Evolutionary conservation across 1,140 invertebrate genomes (phyloP), one percentile per base, ranked within the genome.

Genomic region (Lordiphosa collinella): DNA sequence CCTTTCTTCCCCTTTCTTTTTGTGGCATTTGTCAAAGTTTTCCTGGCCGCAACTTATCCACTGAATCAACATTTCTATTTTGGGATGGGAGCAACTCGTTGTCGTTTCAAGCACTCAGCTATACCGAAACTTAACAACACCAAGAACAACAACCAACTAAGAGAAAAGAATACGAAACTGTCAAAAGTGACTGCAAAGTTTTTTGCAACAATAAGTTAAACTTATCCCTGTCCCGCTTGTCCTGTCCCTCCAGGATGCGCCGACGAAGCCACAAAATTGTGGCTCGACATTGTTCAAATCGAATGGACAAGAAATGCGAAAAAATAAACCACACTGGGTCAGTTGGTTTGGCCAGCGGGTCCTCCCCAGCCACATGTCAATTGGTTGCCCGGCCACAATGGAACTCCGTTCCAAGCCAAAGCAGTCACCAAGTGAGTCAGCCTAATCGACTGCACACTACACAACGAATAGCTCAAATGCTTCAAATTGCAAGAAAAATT

Each of bases 1-100:
- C 34, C 31, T 40, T 48, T 66, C 25, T 18, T 18, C 18, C 4
- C 18, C 18, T 29, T 25, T 13, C 13, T n/a, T 56, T 48, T 34
- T 66, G 61, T 48, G 50, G 49, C 56, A 50, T 69, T 36, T 40
- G 59, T 59, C 48, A 60, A 69, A 69, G 66, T 72, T 72, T 60
- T 61, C 13, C 11, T 49, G 34, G 18, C 31, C 36, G 12, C 49
- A 76, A 79, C 49, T 62, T 75, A 68, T 76, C 55, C 71, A 60
- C 50, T 67, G 67, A 76, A 71, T 68, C 71, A 84, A 82, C 78
- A 82, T 68, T 84, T 79, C 54, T 65, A 73, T 73, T 76, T 8
- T 29, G 40, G 10, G 12, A 2, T 4, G 29, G 4, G 8, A 12
- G 31, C 32, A n/a, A 31, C 12, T 41, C 11, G 22, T 40, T 46